Percentiles rank a stretch among this genome's conserved stretches.
Evolutionary conservation across 1,140 invertebrate species (phyloP).

Genomic region (Matsumurasca onukii): DNA sequence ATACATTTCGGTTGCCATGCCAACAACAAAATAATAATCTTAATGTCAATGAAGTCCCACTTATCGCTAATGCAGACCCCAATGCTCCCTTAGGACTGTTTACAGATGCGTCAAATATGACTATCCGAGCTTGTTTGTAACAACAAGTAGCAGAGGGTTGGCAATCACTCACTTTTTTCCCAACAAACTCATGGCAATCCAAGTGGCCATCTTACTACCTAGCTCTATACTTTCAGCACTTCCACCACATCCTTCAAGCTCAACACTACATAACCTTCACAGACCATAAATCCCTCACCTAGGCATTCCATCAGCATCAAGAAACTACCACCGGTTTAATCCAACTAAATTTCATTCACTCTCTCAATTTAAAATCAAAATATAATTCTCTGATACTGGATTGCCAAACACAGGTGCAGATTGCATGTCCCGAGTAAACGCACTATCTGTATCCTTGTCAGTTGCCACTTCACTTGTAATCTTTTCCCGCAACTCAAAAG

Average conservation of each 20-base stretch:
- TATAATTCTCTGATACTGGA: not conserved
- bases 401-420: not conserved
- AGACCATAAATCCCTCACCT: not conserved
- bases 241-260: not conserved
- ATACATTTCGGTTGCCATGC: too few species aligned
- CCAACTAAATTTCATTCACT: not conserved
- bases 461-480: not conserved
- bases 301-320: not conserved
- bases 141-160: not conserved
- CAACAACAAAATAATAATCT: too few species aligned
- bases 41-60: too few species aligned
- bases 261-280: not conserved
- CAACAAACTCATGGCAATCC: not conserved
- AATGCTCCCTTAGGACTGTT: not conserved
- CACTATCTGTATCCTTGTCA: not conserved
- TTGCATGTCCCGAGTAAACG: not conserved
- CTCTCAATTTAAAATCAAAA: not conserved
- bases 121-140: not conserved
- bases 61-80: not conserved
- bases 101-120: not conserved
- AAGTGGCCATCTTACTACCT: not conserved
- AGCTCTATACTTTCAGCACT: not conserved
- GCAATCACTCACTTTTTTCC: not conserved
- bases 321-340: not conserved
- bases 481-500: not conserved